A percentile compares a stretch with the other conserved stretches of the same genome.
These are phyloP conservation scores for Pluvialis apricaria DNA, from an alignment of 2,113 vertebrate species.

Conservation along the genomic window DNA sequence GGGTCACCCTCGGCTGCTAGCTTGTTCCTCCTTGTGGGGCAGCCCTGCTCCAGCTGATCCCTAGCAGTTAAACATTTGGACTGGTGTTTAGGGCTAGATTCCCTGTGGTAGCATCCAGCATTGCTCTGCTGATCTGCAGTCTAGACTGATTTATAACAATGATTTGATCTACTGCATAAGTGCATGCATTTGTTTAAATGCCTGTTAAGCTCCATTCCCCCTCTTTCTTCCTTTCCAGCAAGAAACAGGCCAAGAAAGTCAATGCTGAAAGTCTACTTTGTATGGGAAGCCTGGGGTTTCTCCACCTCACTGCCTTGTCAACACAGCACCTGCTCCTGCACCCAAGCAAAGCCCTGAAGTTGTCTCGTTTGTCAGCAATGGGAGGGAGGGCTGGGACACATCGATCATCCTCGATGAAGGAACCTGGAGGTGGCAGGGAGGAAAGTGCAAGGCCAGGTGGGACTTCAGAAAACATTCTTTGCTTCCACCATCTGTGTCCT, in stretches of 20 bases:
- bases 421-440: slow-evolving; percentile 61
- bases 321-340: neutral
- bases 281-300: neutral
- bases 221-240: neutral
- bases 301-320: neutral
- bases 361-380: neutral
- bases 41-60: neutral
- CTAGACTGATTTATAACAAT: neutral
- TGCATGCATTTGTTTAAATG: neutral
- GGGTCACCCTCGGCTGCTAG: no score
- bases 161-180: neutral
- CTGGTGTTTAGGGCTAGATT: neutral
- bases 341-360: neutral
- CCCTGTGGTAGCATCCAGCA: neutral
- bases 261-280: neutral
- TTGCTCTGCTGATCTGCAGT: neutral
- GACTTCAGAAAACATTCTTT: neutral
- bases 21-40: fast-evolving
- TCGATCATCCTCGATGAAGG: slow-evolving; percentile 73
- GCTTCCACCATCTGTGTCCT: neutral
- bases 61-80: neutral
- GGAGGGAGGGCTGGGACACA: neutral
- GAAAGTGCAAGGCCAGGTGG: slow-evolving; percentile 15
- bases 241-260: neutral
- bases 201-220: fast-evolving